phyloP scores from a whole-genome alignment of 1,140 invertebrate species.

The Caerostris darwini region DNA sequence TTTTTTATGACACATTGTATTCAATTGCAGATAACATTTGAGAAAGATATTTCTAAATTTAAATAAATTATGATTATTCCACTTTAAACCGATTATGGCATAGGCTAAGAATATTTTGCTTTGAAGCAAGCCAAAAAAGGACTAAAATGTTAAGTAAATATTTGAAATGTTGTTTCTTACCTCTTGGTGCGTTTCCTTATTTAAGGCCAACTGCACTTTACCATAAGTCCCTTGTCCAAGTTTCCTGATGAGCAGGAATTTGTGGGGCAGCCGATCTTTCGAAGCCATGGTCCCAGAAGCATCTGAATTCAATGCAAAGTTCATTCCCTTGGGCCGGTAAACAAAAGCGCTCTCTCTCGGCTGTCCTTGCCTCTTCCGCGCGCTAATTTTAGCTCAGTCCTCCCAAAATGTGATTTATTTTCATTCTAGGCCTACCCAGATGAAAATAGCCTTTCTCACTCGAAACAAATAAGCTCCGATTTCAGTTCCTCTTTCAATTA shows the following conservation, averaged over 20 bases:
- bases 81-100: no score
- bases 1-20: no score
- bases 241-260: constrained; percentile 98
- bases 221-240: constrained; percentile 99
- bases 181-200: constrained; percentile 97
- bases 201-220: constrained; percentile 97
- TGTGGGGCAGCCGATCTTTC: constrained; percentile 82
- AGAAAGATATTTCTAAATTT: no score
- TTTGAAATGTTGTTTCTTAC: constrained; percentile 83
- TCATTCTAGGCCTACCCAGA: not conserved
- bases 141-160: no score
- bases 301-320: constrained; percentile 48
- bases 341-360: constrained; percentile 48
- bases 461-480: no score
- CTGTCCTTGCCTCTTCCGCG: constrained; percentile 52
- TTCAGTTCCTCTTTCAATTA: no score
- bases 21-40: no score
- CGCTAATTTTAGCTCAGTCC: constrained; percentile 48
- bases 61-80: no score
- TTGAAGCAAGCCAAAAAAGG: no score
- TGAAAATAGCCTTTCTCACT: not conserved
- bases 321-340: constrained; percentile 65
- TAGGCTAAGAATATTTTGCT: no score
- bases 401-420: constrained; percentile 22
- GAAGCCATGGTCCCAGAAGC: not conserved